Conservation (phyloP, 2,888 invertebrate species). For the Aphrophora alni region DNA sequence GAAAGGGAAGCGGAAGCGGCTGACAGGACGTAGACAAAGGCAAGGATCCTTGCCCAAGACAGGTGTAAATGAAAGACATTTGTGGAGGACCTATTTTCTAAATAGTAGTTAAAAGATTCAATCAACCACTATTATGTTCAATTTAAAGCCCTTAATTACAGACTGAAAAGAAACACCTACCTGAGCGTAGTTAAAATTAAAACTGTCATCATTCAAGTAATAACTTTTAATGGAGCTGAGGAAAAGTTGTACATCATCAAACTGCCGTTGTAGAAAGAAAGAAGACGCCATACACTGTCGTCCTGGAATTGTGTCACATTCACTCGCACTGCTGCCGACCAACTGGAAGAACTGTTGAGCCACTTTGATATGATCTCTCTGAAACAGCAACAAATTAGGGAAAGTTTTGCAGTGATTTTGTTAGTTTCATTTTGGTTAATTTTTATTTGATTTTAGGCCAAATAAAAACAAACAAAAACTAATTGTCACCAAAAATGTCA, state of each 20-base stretch:
- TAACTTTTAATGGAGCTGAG: constrained; percentile 97
- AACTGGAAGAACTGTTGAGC: constrained; percentile 97
- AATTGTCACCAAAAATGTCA: no score
- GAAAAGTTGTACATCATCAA: constrained; percentile 95
- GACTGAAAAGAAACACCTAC: no score
- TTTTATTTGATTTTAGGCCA: constrained; percentile 34
- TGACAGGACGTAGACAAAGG: no score
- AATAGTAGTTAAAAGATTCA: no score
- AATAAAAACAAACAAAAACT: no score
- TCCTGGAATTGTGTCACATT: constrained; percentile 97
- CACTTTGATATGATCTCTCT: constrained; percentile 93
- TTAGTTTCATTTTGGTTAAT: not conserved
- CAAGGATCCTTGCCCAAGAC: no score
- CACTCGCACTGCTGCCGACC: constrained; percentile 94
- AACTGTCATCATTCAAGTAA: constrained; percentile 86
- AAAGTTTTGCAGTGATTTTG: constrained; percentile 23
- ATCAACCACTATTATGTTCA: no score
- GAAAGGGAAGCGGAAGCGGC: no score
- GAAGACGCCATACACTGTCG: constrained; percentile 98
- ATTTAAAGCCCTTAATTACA: no score
- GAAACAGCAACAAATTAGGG: constrained; percentile 52
- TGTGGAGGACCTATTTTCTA: no score
- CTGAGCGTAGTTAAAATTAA: constrained; percentile 88
- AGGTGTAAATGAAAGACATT: no score
- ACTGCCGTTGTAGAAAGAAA: constrained; percentile 92